Evolutionary conservation across 2,888 invertebrate genomes (phyloP).

Genomic region (Prosopocoilus inquinatus): DNA sequence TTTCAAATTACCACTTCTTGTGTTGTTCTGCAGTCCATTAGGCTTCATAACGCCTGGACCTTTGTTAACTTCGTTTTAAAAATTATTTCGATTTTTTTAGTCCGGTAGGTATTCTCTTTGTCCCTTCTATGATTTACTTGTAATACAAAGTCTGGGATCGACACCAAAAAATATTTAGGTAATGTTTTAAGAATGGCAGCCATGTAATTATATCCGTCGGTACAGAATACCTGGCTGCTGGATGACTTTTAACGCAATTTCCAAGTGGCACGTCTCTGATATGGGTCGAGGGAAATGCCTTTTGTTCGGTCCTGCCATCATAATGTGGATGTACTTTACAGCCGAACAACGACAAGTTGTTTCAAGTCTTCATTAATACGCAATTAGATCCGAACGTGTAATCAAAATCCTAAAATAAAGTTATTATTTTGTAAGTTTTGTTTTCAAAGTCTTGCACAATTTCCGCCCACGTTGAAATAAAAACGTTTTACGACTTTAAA

Average conservation of each 20-base stretch:
- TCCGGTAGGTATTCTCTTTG: not conserved
- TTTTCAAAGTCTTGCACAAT: not conserved
- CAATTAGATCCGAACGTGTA: conserved; percentile 11
- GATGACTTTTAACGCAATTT: conserved; percentile 53
- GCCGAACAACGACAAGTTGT: conserved; percentile 9
- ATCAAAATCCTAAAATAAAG: conserved; percentile 3
- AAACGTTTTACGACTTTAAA: not conserved
- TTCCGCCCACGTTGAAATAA: too few relatives aligned
- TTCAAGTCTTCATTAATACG: not conserved
- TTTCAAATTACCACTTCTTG: too few relatives aligned
- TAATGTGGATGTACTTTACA: conserved; percentile 31
- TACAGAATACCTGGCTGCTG: conserved; percentile 43
- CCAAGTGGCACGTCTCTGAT: conserved; percentile 51
- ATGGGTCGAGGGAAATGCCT: conserved; percentile 49
- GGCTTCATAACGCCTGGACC: too few relatives aligned
- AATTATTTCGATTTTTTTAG: too few relatives aligned
- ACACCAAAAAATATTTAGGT: conserved; percentile 12
- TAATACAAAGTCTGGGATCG: not conserved
- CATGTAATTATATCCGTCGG: conserved; percentile 46
- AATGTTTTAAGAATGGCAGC: conserved; percentile 37
- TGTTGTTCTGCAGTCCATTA: too few relatives aligned
- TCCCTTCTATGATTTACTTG: not conserved
- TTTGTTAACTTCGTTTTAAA: too few relatives aligned
- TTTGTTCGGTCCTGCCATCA: conserved; percentile 44
- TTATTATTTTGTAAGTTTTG: conserved; percentile 1